Conservation (phyloP, 1,140 invertebrate genomes). For the Goniozus legneri region DNA sequence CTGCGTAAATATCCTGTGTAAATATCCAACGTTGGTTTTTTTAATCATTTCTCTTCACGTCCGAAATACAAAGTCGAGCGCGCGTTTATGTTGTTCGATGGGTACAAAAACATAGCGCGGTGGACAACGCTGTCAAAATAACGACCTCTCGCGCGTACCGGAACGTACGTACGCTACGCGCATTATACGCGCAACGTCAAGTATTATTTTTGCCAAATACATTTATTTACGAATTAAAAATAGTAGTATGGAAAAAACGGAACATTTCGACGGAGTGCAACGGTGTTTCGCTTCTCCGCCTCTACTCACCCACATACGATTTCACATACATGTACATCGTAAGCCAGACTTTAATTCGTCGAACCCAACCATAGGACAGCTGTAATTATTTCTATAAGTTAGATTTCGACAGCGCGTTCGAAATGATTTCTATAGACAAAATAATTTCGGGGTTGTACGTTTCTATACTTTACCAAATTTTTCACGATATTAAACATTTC, state of each 20-base stretch:
- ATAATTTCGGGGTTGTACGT: too few relatives aligned
- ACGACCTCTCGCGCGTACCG: constrained; percentile 23
- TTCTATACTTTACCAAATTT: too few relatives aligned
- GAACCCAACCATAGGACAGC: constrained; percentile 24
- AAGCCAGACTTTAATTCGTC: too few relatives aligned
- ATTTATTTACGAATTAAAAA: constrained; percentile 40
- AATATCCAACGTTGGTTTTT: constrained; percentile 28
- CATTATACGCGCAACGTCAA: too few relatives aligned
- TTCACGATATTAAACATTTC: too few relatives aligned
- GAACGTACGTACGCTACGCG: constrained; percentile 31
- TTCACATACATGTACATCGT: constrained; percentile 1
- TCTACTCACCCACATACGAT: too few relatives aligned
- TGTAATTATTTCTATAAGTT: constrained; percentile 35
- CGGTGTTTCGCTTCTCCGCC: not conserved
- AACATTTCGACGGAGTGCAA: constrained; percentile 18
- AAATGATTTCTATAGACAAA: too few relatives aligned
- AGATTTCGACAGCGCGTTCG: not conserved
- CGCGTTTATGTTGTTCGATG: constrained; percentile 26
- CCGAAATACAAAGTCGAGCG: constrained; percentile 17
- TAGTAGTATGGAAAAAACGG: constrained; percentile 35
- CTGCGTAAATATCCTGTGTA: too few relatives aligned
- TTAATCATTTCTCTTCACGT: constrained; percentile 29
- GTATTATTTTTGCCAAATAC: constrained; percentile 38
- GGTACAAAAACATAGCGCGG: constrained; percentile 33
- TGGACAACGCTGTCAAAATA: constrained; percentile 32